Base-by-base conservation (phyloP, 2,888 invertebrate species). In the Seira ritae region DNA sequence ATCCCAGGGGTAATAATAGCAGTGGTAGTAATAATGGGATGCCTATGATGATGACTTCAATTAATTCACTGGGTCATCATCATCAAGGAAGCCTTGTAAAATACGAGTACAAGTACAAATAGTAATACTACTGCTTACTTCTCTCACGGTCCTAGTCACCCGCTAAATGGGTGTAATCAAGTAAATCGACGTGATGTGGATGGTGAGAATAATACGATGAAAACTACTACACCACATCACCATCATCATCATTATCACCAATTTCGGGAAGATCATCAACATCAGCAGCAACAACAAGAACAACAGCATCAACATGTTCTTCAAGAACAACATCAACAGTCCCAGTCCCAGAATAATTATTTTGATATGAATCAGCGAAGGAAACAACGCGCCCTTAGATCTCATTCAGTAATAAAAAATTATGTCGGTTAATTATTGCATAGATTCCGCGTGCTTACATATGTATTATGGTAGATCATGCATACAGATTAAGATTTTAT, bases 341-440 rank as follows among this genome's bases (percentile, higher is more conserved):
- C 46, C 1, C 69, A 80, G 22, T 66, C 46, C 4, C 65, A 80
- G 75, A 81, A 85, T 80, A 75, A 82, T 80, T 81, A 82, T 73
- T 79, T 77, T 74, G 73, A 83, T 81, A 78, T 71, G 71, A 80
- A 84, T 75, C 80, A 84, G 70, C 50, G 77, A 55, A 60, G 60
- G 60, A 37, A 76, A 31, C 75, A 82, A 79, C 85, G 80, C 62
- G 70, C 80, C 62, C 75, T 79, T 62, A 75, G 84, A 85, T 77
- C 86, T 80, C 84, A 87, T 73, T 84, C 86, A 79, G 87, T 88
- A 87, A 88, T 81, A 76, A 76, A 60, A 60, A 15, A 60, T 60
- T 60, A 60, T 60, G 60, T 60, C n/a, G 60, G 60, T n/a, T 60
- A 60, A 60, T 60, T 60, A 60, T 60, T 15, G 12, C 42, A n/a